Base-by-base conservation (phyloP, 2,888 invertebrate species). In the Disparrhopalites patrizii region DNA sequence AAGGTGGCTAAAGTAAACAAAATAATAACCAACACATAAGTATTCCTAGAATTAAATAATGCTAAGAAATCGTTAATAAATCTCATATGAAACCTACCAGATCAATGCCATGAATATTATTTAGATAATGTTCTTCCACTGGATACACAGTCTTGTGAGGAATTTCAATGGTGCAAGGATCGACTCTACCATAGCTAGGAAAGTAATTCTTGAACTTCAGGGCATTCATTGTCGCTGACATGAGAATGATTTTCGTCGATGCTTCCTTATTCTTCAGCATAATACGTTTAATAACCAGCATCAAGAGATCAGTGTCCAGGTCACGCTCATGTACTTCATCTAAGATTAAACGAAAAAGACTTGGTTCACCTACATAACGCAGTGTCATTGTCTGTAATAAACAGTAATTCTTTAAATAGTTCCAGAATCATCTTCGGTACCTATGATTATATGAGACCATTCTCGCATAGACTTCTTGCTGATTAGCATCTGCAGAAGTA, bases 311-410 rank as follows among this genome's bases (percentile, higher is more conserved):
- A 84, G 93, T 91, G 30, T 96, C 91, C 77, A 91, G 88, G 74
- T 91, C 90, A 43, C 97, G 83, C 79, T 97, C 97, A 76, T 97
- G 94, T 0, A 96, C 90, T 81, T 97, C 96, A 78, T 96, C 96
- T 40, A 23, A 51, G 10, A 20, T 25, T 36, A 52, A 38, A 7
- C 13, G 47, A 47, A 47, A 47, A 36, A n/a, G n/a, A n/a, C n/a
- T n/a, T n/a, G n/a, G n/a, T n/a, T n/a, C n/a, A n/a, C n/a, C n/a
- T n/a, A n/a, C n/a, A n/a, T n/a, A n/a, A n/a, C n/a, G n/a, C n/a
- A n/a, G n/a, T n/a, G n/a, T n/a, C n/a, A n/a, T n/a, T n/a, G 7
- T 10, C n/a, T 43, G 4, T n/a, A 43, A 43, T 43, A 43, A 43
- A 8, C 23, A 7, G 8, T 25, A 23, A 47, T 15, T 23, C 23